Base-by-base conservation (phyloP, 2,888 invertebrate species). In the Blera fallax region DNA sequence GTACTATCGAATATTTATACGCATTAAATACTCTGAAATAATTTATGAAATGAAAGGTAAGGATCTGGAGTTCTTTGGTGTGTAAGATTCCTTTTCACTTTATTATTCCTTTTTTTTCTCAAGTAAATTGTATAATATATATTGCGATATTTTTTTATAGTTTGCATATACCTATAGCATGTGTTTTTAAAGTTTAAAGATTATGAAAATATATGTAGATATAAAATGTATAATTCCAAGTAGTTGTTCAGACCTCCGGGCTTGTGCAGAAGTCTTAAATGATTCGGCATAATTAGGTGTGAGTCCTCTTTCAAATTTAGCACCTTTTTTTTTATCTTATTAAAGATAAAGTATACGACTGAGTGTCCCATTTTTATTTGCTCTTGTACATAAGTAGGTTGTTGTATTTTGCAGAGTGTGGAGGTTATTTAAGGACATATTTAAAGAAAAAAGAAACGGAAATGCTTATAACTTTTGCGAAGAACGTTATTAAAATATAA, bases 21-120 rank as follows among this genome's bases (percentile, higher is more conserved):
- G 60, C 69, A 52, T 60, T 32, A 40, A 24, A 60, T 37, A 50
- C 16, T n/a, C 43, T 54, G 43, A 65, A 54, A 81, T 40, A 50
- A 70, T 62, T n/a, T 48, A 62, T 62, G 54, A 54, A 48, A 34
- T 62, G 7, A 32, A 83, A 83, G 83, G 83, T 83, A 83, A 83
- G 83, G 50, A 54, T 34, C 11, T 32, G 60, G 65, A 60, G 34
- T 40, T 56, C 27, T 62, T 84, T 74, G 73, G 21, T 79, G 83
- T 79, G 79, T 79, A 79, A 54, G 74, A 79, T 32, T 79, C 69
- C 73, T 43, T 37, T 77, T 56, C 37, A 27, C 45, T 52, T 11
- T 32, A 29, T 37, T 40, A 40, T 4, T 60, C 54, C 58, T 24
- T 14, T 45, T 37, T 32, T 24, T 48, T 21, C 48, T 24, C 56